A percentile compares a stretch with the other conserved stretches of the same genome.
Conservation (phyloP, 2,888 invertebrate species). For the Operophtera brumata region DNA sequence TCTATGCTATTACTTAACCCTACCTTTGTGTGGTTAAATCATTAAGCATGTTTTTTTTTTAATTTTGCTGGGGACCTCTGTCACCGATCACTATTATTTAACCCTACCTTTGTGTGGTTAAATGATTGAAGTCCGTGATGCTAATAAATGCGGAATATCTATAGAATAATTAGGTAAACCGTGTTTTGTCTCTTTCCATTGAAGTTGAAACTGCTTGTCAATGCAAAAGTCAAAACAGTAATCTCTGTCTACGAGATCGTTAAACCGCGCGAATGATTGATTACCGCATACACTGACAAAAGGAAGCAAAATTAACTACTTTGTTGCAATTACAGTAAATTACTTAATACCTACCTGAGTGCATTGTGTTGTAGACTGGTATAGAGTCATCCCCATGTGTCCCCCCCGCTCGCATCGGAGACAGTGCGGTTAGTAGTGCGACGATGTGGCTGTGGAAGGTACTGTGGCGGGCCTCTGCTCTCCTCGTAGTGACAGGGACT, state of each 20-base stretch:
- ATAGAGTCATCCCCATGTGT: constrained; percentile 10
- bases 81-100: too few species aligned
- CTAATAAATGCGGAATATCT: too few species aligned
- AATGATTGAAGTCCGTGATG: too few species aligned
- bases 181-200: too few species aligned
- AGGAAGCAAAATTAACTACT: constrained; percentile 13
- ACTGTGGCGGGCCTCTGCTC: constrained; percentile 45
- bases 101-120: too few species aligned
- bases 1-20: too few species aligned
- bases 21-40: too few species aligned
- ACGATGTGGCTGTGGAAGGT: constrained; percentile 64
- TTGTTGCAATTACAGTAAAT: not conserved
- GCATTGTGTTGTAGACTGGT: not conserved
- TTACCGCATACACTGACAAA: constrained; percentile 18
- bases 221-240: not conserved
- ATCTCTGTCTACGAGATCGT: constrained; percentile 3
- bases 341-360: not conserved
- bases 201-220: too few species aligned
- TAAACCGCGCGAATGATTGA: constrained; percentile 4
- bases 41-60: too few species aligned
- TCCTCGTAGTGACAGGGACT: constrained; percentile 49
- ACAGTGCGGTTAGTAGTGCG: constrained; percentile 40
- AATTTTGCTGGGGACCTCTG: too few species aligned
- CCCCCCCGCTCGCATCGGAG: constrained; percentile 5
- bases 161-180: too few species aligned